Percentiles rank a stretch among this genome's conserved stretches.
phyloP scores from a whole-genome alignment of 2,797 vertebrate genomes.

The Sylvilagus floridanus region DNA sequence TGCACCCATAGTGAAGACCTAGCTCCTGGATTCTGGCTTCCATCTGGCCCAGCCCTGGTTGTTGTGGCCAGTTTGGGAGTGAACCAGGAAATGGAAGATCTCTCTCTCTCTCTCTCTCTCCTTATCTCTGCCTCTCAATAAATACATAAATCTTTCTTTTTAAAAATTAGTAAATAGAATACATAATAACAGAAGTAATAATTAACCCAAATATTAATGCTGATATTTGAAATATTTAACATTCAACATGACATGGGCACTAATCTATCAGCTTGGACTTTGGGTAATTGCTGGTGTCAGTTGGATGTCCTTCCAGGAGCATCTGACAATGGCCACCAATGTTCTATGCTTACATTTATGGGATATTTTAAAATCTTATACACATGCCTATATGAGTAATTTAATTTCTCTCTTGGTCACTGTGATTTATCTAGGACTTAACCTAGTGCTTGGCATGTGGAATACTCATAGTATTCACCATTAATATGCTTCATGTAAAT shows the following conservation, averaged over 20 bases:
- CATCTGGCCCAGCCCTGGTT: too few relatives aligned
- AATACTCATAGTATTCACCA: not conserved
- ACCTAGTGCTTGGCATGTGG: not conserved
- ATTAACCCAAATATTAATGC: not conserved
- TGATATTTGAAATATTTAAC: not conserved
- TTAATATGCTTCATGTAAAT: not conserved
- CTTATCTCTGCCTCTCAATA: too few relatives aligned
- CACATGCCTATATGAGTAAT: not conserved
- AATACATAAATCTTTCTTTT: too few relatives aligned
- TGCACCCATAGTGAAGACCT: too few relatives aligned
- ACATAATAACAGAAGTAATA: not conserved
- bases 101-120: too few relatives aligned
- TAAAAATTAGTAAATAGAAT: not conserved
- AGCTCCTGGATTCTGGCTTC: too few relatives aligned
- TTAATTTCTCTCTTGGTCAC: not conserved
- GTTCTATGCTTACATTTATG: not conserved
- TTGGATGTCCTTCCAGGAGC: not conserved
- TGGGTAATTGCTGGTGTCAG: rapidly evolving
- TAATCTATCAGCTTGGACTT: too few relatives aligned
- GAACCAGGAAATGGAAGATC: too few relatives aligned
- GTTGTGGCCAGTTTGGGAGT: too few relatives aligned
- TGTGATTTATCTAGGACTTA: not conserved
- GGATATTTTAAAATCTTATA: not conserved
- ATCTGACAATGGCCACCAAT: not conserved
- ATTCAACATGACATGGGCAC: too few relatives aligned